Evolutionary conservation across 1,140 invertebrate species (phyloP).

Genomic region (Sarcophaga bullata): DNA sequence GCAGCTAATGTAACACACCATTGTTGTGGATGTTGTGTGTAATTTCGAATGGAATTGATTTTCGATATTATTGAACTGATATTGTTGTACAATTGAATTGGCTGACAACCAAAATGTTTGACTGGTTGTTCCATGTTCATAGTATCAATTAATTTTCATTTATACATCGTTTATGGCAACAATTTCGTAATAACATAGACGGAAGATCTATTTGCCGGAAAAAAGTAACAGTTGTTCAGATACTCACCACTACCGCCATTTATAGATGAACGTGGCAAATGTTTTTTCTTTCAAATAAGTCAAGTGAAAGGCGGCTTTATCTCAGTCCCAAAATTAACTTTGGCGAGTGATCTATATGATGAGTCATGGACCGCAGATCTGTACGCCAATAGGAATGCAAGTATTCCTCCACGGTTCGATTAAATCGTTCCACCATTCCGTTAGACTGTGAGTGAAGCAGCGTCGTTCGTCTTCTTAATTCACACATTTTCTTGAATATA

Average conservation of each 20-base stretch:
- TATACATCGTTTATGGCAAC: not conserved
- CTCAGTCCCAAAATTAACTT: too few relatives aligned
- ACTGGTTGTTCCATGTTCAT: not conserved
- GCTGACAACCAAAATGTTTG: not conserved
- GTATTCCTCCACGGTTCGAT: too few relatives aligned
- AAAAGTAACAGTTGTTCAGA: not conserved
- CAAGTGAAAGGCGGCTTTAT: too few relatives aligned
- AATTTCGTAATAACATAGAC: not conserved
- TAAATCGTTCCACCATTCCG: too few relatives aligned
- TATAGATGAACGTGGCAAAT: not conserved
- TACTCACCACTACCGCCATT: not conserved
- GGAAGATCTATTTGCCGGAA: conserved; percentile 9
- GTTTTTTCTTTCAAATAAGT: not conserved
- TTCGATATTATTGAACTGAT: not conserved
- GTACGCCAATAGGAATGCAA: too few relatives aligned
- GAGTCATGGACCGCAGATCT: too few relatives aligned
- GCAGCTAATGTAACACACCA: conserved; percentile 14
- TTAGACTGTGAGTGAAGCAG: too few relatives aligned
- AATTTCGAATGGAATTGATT: not conserved
- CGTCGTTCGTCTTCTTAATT: too few relatives aligned
- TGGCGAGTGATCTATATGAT: too few relatives aligned
- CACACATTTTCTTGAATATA: too few relatives aligned
- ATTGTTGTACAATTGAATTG: not conserved
- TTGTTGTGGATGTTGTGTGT: not conserved
- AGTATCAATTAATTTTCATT: conserved; percentile 34